Base-by-base conservation (phyloP, 2,888 invertebrate species). In the Keiferia lycopersicella region DNA sequence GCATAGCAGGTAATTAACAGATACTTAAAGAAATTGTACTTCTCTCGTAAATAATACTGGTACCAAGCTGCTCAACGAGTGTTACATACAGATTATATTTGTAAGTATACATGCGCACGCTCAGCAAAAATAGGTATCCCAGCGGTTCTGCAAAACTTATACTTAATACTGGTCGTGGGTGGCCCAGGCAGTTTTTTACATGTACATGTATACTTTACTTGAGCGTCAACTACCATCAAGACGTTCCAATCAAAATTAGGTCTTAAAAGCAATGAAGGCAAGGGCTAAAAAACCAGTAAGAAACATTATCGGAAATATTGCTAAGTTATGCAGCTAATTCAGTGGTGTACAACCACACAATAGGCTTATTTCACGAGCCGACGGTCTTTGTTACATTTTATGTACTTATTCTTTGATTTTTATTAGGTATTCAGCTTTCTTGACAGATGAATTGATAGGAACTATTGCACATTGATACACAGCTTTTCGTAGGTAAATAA, bases 331-430 rank as follows among this genome's bases (percentile, higher is more conserved):
- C 79, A 77, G 84, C 85, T 87, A 87, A 88, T 86, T 86, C 84
- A 81, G 81, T 84, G 81, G 80, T 73, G 80, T 83, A 81, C 79
- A 78, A 81, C 74, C 74, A 73, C 82, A 88, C 88, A 88, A 88
- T 88, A 86, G 86, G 67, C 81, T 82, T 86, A 88, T 88, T 88
- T 88, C 88, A 88, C 87, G 87, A 81, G 73, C 84, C 86, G 81
- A 83, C 87, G 85, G 77, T 83, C 81, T 84, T 87, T 79, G 81
- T 82, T 78, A 78, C 77, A 75, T 73, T 82, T 84, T 82, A 34
- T 34, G 34, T 34, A 34, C 66, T 73, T 72, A 70, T 68, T 72
- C 69, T 71, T 66, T 66, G 56, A 41, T 34, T 67, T 66, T 34
- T 34, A 34, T 34, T 34, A 34, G 34, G 62, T 64, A 65, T 64